Conservation (phyloP, 2,797 vertebrate genomes). For the Cynopterus sphinx region DNA sequence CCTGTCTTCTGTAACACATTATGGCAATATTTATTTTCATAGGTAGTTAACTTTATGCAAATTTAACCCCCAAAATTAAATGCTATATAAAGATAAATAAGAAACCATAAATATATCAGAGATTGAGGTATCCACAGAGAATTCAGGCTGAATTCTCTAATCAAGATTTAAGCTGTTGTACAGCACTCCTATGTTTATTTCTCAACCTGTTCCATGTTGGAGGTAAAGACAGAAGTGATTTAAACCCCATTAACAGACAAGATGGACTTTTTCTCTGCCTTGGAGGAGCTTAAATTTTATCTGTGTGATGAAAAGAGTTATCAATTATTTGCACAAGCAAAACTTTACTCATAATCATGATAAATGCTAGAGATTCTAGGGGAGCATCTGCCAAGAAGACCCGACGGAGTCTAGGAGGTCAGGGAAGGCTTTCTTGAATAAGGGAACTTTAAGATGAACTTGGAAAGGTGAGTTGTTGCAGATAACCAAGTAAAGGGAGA, state of each 20-base stretch:
- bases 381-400: neutral
- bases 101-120: slow-evolving; percentile 18
- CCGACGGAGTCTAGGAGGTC: neutral
- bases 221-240: neutral
- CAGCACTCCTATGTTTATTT: neutral
- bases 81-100: neutral
- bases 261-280: neutral
- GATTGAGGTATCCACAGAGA: neutral
- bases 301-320: neutral
- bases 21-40: slow-evolving; percentile 30
- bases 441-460: neutral
- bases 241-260: neutral
- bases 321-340: neutral
- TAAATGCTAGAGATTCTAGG: neutral
- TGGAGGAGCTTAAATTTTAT: neutral
- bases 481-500: neutral
- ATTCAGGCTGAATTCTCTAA: neutral
- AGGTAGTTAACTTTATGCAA: neutral
- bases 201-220: neutral
- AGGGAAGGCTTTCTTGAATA: neutral
- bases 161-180: neutral
- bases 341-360: neutral
- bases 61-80: slow-evolving; percentile 36
- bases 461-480: neutral
- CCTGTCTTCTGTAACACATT: neutral